These are phyloP conservation scores for Epinephelus cyanopodus DNA, from an alignment of 2,113 vertebrate genomes.

Conservation along the genomic window DNA sequence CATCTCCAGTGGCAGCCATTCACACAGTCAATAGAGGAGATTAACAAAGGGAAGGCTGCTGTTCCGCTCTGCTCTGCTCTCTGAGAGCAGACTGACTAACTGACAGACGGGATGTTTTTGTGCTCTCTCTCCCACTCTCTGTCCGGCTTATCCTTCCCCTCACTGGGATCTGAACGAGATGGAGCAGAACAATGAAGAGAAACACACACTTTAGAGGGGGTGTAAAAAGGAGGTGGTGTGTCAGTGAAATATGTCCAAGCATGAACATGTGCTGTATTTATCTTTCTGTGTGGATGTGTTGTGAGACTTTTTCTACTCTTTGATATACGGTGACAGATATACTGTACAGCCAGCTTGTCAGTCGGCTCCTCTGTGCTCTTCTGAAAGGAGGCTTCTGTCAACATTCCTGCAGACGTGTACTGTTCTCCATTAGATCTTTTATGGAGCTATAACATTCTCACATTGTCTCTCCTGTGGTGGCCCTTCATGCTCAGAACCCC, in stretches of 20 bases:
- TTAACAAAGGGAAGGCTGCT: conserved; percentile 60
- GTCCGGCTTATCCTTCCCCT: conserved; percentile 20
- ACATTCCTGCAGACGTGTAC: not conserved
- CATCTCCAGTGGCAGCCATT: conserved; percentile 62
- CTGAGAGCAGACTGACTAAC: conserved; percentile 39
- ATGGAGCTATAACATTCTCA: not conserved
- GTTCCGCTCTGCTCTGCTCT: conserved; percentile 45
- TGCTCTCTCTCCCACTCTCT: conserved; percentile 3
- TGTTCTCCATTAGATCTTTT: conserved; percentile 17
- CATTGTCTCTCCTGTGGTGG: not conserved
- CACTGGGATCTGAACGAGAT: conserved; percentile 11
- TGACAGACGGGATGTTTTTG: conserved; percentile 52
- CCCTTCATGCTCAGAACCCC: not conserved
- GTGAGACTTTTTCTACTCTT: not conserved
- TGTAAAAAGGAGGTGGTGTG: conserved; percentile 12
- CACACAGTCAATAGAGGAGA: conserved; percentile 62
- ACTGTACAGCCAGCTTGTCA: not conserved
- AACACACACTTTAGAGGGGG: not conserved
- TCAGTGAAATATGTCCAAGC: not conserved
- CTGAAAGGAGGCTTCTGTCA: not conserved
- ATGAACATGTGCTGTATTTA: not conserved
- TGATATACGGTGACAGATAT: conserved; percentile 9
- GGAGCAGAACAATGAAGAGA: conserved; percentile 16
- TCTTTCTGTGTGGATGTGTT: not conserved
- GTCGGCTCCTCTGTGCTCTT: not conserved